Evolutionary conservation across 2,888 invertebrate genomes (phyloP).

Genomic region (Scaptomyza reducta): DNA sequence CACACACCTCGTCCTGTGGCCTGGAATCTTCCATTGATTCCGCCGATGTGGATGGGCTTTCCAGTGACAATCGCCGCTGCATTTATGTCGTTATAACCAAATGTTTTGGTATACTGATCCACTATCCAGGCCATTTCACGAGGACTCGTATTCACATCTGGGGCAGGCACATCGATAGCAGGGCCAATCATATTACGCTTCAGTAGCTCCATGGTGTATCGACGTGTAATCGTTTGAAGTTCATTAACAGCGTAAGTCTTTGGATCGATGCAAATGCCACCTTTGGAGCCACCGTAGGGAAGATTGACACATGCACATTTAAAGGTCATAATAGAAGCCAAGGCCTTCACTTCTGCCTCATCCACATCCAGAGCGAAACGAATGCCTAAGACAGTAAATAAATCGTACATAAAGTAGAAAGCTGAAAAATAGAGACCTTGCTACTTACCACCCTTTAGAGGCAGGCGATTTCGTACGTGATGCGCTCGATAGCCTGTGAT

Average conservation of each 20-base stretch:
- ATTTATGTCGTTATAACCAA: slow-evolving; percentile 96
- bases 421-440: neutral
- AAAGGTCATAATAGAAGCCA: slow-evolving; percentile 99
- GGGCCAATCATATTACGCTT: slow-evolving; percentile 94
- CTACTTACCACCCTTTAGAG: slow-evolving; percentile 81
- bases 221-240: slow-evolving; percentile 97
- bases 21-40: slow-evolving; percentile 97
- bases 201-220: slow-evolving; percentile 96
- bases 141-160: slow-evolving; percentile 99
- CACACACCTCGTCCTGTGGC: slow-evolving; percentile 98
- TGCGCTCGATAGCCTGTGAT: slow-evolving; percentile 82
- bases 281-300: slow-evolving; percentile 98
- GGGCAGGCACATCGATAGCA: slow-evolving; percentile 99
- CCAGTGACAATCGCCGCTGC: slow-evolving; percentile 98
- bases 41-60: slow-evolving; percentile 97
- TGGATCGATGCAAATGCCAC: slow-evolving; percentile 98
- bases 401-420: neutral
- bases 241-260: slow-evolving; percentile 95
- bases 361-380: slow-evolving; percentile 96
- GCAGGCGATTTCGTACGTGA: slow-evolving; percentile 79
- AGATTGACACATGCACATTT: slow-evolving; percentile 99
- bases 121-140: slow-evolving; percentile 99
- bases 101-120: slow-evolving; percentile 98
- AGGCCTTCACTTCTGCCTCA: slow-evolving; percentile 96
- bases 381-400: slow-evolving; percentile 88